Evolutionary conservation across 2,888 invertebrate species (phyloP).

Genomic region (Deilephila elpenor): DNA sequence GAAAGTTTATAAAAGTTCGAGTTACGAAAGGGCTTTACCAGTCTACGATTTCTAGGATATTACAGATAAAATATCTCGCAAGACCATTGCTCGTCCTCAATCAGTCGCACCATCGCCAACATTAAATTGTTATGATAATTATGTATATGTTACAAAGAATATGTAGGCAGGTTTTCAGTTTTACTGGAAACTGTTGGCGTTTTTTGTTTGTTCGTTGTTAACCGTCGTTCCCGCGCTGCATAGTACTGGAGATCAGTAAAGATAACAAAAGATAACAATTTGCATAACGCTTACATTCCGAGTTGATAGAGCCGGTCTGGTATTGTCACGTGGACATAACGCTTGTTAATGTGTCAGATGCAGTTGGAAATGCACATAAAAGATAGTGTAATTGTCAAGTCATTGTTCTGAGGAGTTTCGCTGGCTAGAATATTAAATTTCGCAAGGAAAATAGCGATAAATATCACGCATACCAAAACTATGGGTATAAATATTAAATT

Average conservation of each 20-base stretch:
- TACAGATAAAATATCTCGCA: neutral
- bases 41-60: neutral
- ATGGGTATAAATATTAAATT: too few species aligned
- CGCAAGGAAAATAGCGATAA: too few species aligned
- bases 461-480: too few species aligned
- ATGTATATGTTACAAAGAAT: slow-evolving; percentile 65
- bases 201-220: slow-evolving; percentile 25
- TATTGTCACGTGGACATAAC: slow-evolving; percentile 26
- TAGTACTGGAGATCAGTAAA: slow-evolving; percentile 25
- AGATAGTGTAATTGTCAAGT: slow-evolving; percentile 20
- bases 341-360: slow-evolving; percentile 15
- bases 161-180: slow-evolving; percentile 38
- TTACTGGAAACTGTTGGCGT: slow-evolving; percentile 27
- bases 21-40: too few species aligned
- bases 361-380: slow-evolving; percentile 24
- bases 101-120: slow-evolving; percentile 53
- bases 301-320: slow-evolving; percentile 25
- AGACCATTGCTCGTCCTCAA: neutral
- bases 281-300: slow-evolving; percentile 31
- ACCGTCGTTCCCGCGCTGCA: slow-evolving; percentile 16
- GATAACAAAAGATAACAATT: slow-evolving; percentile 33
- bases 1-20: too few species aligned
- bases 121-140: slow-evolving; percentile 74
- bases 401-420: slow-evolving; percentile 7
- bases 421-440: neutral